A percentile compares a stretch with the other conserved stretches of the same genome.
Evolutionary conservation across 2,888 invertebrate genomes (phyloP).

Genomic region (Andrena camellia): DNA sequence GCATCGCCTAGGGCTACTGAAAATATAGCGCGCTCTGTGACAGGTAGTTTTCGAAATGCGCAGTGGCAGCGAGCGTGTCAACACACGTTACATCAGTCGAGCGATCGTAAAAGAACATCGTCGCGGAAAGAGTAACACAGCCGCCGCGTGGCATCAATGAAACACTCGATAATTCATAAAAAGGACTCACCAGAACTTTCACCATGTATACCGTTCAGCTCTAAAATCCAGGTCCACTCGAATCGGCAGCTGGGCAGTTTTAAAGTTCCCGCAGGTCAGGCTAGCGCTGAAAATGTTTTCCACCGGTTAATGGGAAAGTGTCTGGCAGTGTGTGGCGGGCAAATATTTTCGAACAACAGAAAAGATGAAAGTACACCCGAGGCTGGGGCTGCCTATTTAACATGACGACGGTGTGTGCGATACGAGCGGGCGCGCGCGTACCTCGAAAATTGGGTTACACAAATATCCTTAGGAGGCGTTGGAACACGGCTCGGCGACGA

Average conservation of each 20-base stretch:
- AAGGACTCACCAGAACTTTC: constrained; percentile 56
- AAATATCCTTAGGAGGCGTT: constrained; percentile 54
- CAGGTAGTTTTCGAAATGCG: too few species aligned
- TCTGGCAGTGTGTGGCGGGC: constrained; percentile 47
- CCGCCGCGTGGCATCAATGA: not conserved
- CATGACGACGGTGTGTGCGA: not conserved
- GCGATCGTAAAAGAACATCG: not conserved
- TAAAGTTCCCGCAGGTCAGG: constrained; percentile 44
- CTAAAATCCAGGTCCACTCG: constrained; percentile 45
- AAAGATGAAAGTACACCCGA: constrained; percentile 22
- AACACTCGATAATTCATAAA: constrained; percentile 4
- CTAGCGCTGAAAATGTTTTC: constrained; percentile 25
- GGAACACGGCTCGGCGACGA: not conserved
- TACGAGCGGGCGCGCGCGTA: not conserved
- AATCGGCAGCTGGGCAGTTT: constrained; percentile 44
- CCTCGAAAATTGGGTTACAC: constrained; percentile 41
- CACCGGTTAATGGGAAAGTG: constrained; percentile 47
- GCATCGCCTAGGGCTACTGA: too few species aligned
- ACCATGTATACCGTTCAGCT: constrained; percentile 55
- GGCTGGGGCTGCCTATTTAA: constrained; percentile 21
- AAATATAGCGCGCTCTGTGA: too few species aligned
- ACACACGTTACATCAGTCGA: too few species aligned
- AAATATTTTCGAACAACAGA: constrained; percentile 53
- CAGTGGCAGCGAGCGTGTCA: too few species aligned
- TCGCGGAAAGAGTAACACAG: not conserved